These are phyloP conservation scores for Ophion ellenae DNA, from an alignment of 2,888 invertebrate species.

Conservation along the genomic window DNA sequence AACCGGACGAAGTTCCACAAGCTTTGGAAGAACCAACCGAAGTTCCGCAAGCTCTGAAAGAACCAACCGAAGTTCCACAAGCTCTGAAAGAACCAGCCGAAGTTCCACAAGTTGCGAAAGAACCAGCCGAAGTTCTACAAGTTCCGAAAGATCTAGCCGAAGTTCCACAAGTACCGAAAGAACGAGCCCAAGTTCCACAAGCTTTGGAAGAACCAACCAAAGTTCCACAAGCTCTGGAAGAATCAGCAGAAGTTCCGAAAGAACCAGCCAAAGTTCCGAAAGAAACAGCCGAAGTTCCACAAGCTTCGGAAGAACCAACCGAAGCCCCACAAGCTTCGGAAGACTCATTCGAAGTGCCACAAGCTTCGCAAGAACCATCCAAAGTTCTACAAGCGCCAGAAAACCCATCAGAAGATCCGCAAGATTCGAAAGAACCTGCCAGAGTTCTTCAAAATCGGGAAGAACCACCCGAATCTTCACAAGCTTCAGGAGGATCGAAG, in stretches of 20 bases:
- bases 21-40: not conserved
- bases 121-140: not conserved
- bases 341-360: not conserved
- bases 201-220: not conserved
- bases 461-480: not conserved
- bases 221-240: not conserved
- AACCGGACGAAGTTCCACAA: not conserved
- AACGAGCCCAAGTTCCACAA: not conserved
- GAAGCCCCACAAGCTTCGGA: not conserved
- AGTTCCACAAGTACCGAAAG: slow-evolving; percentile 5
- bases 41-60: not conserved
- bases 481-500: slow-evolving; percentile 1
- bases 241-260: not conserved
- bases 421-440: not conserved
- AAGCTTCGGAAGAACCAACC: not conserved
- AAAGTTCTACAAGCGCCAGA: too few species aligned
- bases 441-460: not conserved
- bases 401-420: not conserved
- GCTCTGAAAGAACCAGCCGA: not conserved
- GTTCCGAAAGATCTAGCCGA: not conserved
- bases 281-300: not conserved
- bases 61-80: not conserved
- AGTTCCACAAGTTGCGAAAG: not conserved
- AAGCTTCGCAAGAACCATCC: too few species aligned
- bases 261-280: not conserved